These are phyloP conservation scores for Hylia prasina DNA, from an alignment of 2,113 vertebrate genomes.

Conservation along the genomic window DNA sequence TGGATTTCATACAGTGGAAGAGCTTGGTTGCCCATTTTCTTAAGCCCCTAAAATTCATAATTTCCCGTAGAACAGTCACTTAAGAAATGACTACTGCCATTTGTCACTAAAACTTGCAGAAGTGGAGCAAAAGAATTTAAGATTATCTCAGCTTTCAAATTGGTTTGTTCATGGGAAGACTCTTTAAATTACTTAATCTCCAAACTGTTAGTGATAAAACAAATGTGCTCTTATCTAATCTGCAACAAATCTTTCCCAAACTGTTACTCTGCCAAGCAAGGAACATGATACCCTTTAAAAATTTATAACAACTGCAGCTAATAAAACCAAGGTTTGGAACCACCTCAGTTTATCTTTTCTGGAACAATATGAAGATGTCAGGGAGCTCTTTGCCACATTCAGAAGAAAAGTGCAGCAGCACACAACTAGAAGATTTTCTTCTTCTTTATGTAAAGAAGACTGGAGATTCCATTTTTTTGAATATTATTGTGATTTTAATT, in stretches of 20 bases:
- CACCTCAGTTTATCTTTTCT: slow-evolving; percentile 42
- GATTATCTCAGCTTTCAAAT: slow-evolving; percentile 21
- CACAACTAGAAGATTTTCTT: neutral
- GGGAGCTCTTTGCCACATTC: neutral
- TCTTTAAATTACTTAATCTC: slow-evolving; percentile 46
- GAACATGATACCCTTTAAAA: slow-evolving; percentile 18
- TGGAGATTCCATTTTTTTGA: neutral
- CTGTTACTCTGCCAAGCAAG: neutral
- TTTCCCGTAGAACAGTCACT: neutral
- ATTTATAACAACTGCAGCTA: slow-evolving; percentile 48
- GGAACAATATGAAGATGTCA: slow-evolving; percentile 45
- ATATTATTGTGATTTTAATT: neutral
- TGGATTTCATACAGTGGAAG: neutral
- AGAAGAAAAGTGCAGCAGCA: neutral
- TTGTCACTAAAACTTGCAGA: neutral
- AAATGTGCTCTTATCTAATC: slow-evolving; percentile 30
- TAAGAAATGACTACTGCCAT: neutral
- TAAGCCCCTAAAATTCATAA: neutral
- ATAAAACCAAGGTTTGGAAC: slow-evolving; percentile 54
- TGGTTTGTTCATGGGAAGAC: neutral
- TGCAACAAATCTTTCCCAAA: slow-evolving; percentile 50
- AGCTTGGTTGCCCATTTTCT: neutral
- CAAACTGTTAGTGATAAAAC: slow-evolving; percentile 28
- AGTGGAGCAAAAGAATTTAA: neutral
- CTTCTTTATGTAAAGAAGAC: neutral